phyloP scores from a whole-genome alignment of 2,888 invertebrate genomes.

The Himalopsyche kuldschensis region DNA sequence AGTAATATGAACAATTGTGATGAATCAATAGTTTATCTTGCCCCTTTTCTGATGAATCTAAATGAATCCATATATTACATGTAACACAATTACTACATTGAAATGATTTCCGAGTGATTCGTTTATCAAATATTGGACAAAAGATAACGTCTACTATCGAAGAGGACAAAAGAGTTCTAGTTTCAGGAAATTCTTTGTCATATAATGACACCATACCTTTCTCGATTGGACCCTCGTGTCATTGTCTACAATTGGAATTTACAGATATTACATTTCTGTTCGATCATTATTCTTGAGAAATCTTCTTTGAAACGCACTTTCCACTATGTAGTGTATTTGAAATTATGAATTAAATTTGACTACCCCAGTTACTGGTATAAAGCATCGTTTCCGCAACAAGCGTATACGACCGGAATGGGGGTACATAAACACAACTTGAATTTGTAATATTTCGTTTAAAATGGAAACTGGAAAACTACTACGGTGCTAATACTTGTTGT shows the following conservation, averaged over 20 bases:
- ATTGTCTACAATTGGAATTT: not conserved
- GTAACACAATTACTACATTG: not conserved
- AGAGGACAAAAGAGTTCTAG: conserved; percentile 22
- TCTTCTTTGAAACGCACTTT: not conserved
- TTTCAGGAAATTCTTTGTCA: conserved; percentile 15
- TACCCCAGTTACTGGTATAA: not conserved
- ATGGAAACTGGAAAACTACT: no score
- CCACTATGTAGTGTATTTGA: not conserved
- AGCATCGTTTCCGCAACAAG: no score
- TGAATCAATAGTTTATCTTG: no score
- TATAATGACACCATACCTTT: conserved; percentile 22
- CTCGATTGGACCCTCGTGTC: not conserved
- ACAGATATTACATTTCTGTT: not conserved
- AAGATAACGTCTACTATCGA: not conserved
- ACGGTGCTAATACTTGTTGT: no score
- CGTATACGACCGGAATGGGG: no score
- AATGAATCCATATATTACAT: no score
- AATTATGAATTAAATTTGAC: not conserved
- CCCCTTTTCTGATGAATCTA: no score
- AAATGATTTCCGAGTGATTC: not conserved
- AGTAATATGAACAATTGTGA: no score
- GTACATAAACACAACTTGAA: no score
- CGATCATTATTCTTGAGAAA: not conserved
- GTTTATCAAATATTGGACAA: conserved; percentile 7
- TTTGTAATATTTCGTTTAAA: no score